Evolutionary conservation across 2,113 vertebrate species (phyloP).

Genomic region (Pelodiscus sinensis): DNA sequence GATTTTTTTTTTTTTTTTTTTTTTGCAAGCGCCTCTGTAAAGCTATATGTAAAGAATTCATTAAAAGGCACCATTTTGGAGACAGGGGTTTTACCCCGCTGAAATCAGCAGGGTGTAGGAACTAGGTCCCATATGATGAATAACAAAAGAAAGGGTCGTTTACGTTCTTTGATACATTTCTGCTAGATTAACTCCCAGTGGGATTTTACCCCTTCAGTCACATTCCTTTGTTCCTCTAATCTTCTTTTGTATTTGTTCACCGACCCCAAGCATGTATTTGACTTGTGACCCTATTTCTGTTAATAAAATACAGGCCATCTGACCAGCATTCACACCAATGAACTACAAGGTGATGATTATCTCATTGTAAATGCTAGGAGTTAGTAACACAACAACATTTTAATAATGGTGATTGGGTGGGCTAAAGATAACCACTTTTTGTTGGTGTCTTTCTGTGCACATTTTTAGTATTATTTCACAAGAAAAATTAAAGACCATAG

Average conservation of each 20-base stretch:
- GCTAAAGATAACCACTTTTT: background rate
- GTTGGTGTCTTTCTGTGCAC: background rate
- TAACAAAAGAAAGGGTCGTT: slow-evolving; percentile 68
- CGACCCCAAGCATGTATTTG: slow-evolving; percentile 85
- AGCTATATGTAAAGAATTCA: background rate
- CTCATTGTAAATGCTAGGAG: slow-evolving; percentile 57
- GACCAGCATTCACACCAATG: slow-evolving; percentile 66
- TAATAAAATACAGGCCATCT: slow-evolving; percentile 78
- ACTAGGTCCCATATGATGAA: slow-evolving; percentile 31
- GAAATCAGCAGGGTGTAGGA: slow-evolving; percentile 40
- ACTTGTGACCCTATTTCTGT: slow-evolving; percentile 84
- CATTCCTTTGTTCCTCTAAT: slow-evolving; percentile 81
- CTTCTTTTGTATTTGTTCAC: slow-evolving; percentile 81
- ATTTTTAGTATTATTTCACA: slow-evolving; percentile 1
- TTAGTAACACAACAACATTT: background rate
- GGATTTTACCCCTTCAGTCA: slow-evolving; percentile 67
- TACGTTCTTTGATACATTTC: slow-evolving; percentile 67
- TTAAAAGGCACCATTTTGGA: slow-evolving; percentile 21
- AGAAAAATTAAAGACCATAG: slow-evolving; percentile 1
- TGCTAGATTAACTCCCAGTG: slow-evolving; percentile 71
- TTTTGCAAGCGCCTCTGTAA: background rate
- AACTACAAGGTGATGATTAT: slow-evolving; percentile 72
- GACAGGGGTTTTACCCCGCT: slow-evolving; percentile 24
- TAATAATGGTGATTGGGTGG: slow-evolving; percentile 4
- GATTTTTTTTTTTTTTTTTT: background rate